A percentile compares a stretch with the other conserved stretches of the same genome.
Conservation (phyloP, 2,888 invertebrate species). For the Drosophila maculinotata region DNA sequence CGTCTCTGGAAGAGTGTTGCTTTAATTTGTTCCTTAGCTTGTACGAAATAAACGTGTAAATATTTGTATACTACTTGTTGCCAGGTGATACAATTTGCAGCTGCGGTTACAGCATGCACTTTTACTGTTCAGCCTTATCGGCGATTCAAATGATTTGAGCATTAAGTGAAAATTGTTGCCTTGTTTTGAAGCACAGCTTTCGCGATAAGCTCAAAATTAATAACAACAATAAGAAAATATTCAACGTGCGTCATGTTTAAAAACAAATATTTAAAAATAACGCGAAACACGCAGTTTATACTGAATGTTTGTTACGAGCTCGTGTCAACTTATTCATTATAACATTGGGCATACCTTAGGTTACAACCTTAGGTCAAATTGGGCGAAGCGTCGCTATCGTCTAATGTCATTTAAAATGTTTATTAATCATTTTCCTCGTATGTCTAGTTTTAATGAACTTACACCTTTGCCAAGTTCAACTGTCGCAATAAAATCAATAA, state of each 20-base stretch:
- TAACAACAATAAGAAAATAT: constrained; percentile 19
- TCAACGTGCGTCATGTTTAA: constrained; percentile 24
- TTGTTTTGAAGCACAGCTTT: constrained; percentile 30
- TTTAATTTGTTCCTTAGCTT: neutral
- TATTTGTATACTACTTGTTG: constrained; percentile 33
- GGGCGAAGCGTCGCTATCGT: neutral
- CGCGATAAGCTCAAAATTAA: constrained; percentile 54
- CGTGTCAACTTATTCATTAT: constrained; percentile 2
- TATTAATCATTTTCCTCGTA: neutral
- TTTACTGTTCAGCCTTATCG: constrained; percentile 40
- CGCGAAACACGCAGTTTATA: constrained; percentile 1
- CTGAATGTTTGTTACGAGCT: neutral
- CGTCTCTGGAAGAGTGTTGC: neutral
- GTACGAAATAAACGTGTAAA: constrained; percentile 1
- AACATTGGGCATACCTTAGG: neutral
- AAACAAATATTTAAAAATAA: constrained; percentile 41
- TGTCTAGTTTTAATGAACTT: neutral
- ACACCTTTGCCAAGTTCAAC: neutral
- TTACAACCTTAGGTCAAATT: neutral
- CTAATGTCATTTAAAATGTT: neutral
- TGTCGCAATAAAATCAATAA: neutral
- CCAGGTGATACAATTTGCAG: constrained; percentile 48
- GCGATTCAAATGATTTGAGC: constrained; percentile 43
- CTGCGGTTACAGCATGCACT: constrained; percentile 34
- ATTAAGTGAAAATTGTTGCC: constrained; percentile 35